These are phyloP conservation scores for Fistularia tabacaria DNA, from an alignment of 2,797 vertebrate genomes.

Conservation along the genomic window DNA sequence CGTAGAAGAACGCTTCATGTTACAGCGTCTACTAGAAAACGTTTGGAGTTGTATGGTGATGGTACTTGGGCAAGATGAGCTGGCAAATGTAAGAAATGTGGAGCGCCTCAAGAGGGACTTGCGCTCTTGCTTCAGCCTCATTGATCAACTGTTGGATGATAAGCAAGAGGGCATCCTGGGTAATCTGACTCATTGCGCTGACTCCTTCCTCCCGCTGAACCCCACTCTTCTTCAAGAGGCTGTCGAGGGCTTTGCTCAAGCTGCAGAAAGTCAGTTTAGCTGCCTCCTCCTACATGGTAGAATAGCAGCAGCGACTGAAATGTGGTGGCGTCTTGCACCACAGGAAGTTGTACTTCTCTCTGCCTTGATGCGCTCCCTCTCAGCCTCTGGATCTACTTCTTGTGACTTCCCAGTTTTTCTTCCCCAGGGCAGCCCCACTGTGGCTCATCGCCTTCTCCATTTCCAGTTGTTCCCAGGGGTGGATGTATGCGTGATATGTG, in stretches of 20 bases:
- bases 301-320: constrained; percentile 81
- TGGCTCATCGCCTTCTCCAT: constrained; percentile 85
- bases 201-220: constrained; percentile 78
- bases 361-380: constrained; percentile 72
- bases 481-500: constrained; percentile 84
- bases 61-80: constrained; percentile 85
- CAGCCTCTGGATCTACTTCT: constrained; percentile 73
- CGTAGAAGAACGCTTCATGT: constrained; percentile 67
- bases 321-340: constrained; percentile 86
- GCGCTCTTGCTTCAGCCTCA: constrained; percentile 82
- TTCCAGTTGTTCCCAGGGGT: constrained; percentile 82
- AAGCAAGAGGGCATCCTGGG: constrained; percentile 75
- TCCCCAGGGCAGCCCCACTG: constrained; percentile 88
- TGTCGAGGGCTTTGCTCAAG: constrained; percentile 77
- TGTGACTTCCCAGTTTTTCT: constrained; percentile 88
- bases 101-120: constrained; percentile 89
- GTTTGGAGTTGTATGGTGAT: constrained; percentile 90
- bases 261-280: constrained; percentile 81
- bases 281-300: constrained; percentile 78
- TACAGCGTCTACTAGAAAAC: constrained; percentile 84
- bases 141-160: constrained; percentile 82
- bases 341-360: constrained; percentile 84
- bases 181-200: constrained; percentile 83
- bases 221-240: constrained; percentile 76
- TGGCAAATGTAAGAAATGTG: constrained; percentile 80